Conservation (phyloP, 2,888 invertebrate genomes). For the Pseudococcus jackbeardsleyi region DNA sequence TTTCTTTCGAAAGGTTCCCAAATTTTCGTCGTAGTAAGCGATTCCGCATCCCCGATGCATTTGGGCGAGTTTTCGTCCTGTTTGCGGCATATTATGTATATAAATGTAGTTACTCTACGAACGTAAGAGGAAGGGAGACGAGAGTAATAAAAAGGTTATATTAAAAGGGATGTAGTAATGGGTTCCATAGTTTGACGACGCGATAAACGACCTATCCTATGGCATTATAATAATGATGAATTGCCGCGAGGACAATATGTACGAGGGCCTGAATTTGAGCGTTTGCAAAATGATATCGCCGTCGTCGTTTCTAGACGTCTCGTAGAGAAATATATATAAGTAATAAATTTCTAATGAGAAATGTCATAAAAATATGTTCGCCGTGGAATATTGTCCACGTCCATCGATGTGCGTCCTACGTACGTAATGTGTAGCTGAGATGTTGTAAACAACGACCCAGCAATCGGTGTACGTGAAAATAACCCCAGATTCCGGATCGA, state of each 20-base stretch:
- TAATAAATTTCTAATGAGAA: conserved; percentile 52
- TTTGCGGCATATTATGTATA: not conserved
- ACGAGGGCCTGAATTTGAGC: conserved; percentile 29
- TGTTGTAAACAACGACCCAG: not conserved
- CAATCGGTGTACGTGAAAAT: not conserved
- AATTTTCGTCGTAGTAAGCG: conserved; percentile 13
- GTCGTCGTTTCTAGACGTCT: conserved; percentile 31
- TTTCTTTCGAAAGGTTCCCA: conserved; percentile 46
- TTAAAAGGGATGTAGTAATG: conserved; percentile 38
- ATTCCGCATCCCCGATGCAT: not conserved
- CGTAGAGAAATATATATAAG: conserved; percentile 26
- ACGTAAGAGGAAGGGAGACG: not conserved
- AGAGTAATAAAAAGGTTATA: conserved; percentile 51
- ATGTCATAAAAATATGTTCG: conserved; percentile 49
- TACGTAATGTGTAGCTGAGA: not conserved
- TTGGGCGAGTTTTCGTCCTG: too few relatives aligned
- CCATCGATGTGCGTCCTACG: not conserved
- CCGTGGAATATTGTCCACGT: not conserved
- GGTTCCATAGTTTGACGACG: conserved; percentile 40
- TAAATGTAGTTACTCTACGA: not conserved
- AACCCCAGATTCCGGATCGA: not conserved
- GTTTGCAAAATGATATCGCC: conserved; percentile 41
- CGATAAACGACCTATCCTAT: conserved; percentile 50
- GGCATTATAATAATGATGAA: conserved; percentile 51
- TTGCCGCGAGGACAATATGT: conserved; percentile 39